A percentile compares a stretch with the other conserved stretches of the same genome.
Evolutionary conservation across 2,888 invertebrate genomes (phyloP).

Genomic region (Chrysodeixis includens): DNA sequence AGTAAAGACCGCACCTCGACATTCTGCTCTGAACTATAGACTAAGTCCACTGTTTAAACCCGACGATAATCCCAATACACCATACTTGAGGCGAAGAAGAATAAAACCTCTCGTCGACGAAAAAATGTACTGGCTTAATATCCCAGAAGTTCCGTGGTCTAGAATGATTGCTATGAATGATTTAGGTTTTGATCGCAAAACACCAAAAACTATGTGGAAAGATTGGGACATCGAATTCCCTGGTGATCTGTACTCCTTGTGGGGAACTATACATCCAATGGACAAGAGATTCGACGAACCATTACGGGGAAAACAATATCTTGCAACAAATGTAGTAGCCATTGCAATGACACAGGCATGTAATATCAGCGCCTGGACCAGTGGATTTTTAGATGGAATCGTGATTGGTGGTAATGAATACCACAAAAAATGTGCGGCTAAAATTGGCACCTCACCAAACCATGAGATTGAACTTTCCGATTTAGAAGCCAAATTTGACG

Average conservation of each 20-base stretch:
- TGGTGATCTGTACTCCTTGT: conserved; percentile 91
- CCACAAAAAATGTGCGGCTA: conserved; percentile 84
- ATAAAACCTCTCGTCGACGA: conserved; percentile 78
- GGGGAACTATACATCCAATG: conserved; percentile 91
- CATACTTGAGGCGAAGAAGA: conserved; percentile 74
- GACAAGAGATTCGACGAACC: conserved; percentile 87
- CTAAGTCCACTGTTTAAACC: conserved; percentile 83
- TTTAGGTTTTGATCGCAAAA: conserved; percentile 75
- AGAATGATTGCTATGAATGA: conserved; percentile 77
- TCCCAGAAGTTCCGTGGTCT: conserved; percentile 82
- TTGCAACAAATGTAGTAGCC: conserved; percentile 90
- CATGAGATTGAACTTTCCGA: conserved; percentile 90
- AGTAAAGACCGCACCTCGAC: conserved; percentile 86
- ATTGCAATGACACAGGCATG: conserved; percentile 90
- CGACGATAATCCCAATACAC: conserved; percentile 78
- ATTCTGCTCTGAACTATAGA: conserved; percentile 79
- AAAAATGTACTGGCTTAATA: conserved; percentile 86
- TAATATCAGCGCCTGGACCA: conserved; percentile 90
- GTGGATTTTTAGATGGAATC: conserved; percentile 90
- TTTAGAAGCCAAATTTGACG: conserved; percentile 85
- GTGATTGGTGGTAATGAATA: conserved; percentile 90
- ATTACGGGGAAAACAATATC: conserved; percentile 90
- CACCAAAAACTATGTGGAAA: conserved; percentile 88
- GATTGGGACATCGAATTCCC: conserved; percentile 92
- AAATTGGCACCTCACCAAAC: conserved; percentile 81